A percentile compares a stretch with the other conserved stretches of the same genome.
Evolutionary conservation across 2,113 vertebrate genomes (phyloP).

Genomic region (Recurvirostra avosetta): DNA sequence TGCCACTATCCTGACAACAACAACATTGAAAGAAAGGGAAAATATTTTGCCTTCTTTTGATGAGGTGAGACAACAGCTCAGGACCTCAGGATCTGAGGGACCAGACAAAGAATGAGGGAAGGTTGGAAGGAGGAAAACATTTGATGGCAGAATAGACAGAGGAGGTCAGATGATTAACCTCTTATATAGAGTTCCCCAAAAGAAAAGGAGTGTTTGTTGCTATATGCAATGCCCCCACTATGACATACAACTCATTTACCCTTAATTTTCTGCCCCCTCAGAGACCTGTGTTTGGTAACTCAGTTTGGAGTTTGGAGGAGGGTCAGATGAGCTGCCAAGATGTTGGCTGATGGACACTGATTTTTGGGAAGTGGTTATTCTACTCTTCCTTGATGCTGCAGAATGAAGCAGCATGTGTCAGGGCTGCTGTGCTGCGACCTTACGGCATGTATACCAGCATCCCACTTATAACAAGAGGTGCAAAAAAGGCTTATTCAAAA

Average conservation of each 20-base stretch:
- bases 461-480: neutral
- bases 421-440: neutral
- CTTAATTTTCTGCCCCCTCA: neutral
- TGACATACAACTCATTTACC: neutral
- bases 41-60: neutral
- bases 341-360: neutral
- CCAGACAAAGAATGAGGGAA: neutral
- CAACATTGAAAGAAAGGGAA: neutral
- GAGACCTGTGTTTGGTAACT: neutral
- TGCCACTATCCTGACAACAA: neutral
- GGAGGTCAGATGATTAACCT: neutral
- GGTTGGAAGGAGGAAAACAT: neutral
- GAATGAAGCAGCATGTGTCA: neutral
- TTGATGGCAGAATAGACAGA: neutral
- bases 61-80: neutral
- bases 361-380: neutral
- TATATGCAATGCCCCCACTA: neutral
- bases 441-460: neutral
- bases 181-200: neutral
- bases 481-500: neutral
- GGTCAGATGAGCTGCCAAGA: neutral
- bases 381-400: neutral
- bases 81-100: neutral
- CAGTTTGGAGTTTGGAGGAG: neutral
- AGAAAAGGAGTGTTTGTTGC: neutral